Percentiles rank a stretch among this genome's conserved stretches.
These are phyloP conservation scores for Sycophila sp. DNA, from an alignment of 1,140 invertebrate genomes.

Conservation along the genomic window DNA sequence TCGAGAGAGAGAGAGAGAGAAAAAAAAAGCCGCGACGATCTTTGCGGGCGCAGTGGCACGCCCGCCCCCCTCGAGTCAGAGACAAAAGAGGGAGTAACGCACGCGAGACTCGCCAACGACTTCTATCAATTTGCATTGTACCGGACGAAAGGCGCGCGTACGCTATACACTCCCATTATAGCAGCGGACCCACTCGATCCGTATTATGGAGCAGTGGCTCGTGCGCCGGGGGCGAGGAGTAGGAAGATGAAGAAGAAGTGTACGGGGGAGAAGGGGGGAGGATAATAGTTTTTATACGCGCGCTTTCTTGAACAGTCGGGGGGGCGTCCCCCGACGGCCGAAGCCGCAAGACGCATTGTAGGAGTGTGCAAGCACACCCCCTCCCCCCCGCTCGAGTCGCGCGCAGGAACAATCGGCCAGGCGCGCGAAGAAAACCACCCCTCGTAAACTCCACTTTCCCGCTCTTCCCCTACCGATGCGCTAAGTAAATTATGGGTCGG, in stretches of 20 bases:
- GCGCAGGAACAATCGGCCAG: not conserved
- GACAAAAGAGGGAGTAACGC: not conserved
- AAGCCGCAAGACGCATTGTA: constrained; percentile 8
- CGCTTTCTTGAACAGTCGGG: not conserved
- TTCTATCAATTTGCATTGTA: constrained; percentile 24
- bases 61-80: not conserved
- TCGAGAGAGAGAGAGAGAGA: no score
- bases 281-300: constrained; percentile 1
- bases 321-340: not conserved
- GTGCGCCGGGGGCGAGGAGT: not conserved
- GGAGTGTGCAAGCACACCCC: not conserved
- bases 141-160: not conserved
- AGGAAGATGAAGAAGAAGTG: not conserved
- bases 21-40: not conserved
- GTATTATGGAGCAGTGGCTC: not conserved
- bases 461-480: not conserved
- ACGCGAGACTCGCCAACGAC: not conserved
- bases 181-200: no score
- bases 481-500: constrained; percentile 1
- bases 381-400: not conserved
- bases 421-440: constrained; percentile 4
- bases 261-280: not conserved
- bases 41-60: no score
- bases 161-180: no score
- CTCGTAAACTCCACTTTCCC: not conserved